Conservation (phyloP, 2,113 vertebrate species). For the Sisor rabdophorus region DNA sequence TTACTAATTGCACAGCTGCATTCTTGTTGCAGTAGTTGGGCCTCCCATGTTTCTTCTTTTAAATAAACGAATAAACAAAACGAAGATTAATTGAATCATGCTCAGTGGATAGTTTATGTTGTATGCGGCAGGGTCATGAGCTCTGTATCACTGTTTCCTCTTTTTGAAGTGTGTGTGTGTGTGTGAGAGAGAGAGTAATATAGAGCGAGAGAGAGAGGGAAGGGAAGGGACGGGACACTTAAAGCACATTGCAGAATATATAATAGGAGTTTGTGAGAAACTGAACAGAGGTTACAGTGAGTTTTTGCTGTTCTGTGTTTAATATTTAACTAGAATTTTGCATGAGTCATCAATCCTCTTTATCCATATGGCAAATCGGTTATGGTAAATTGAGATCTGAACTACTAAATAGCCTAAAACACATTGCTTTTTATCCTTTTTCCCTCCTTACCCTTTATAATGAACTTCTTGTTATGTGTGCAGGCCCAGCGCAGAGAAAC, state of each 20-base stretch:
- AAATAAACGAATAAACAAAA: constrained; percentile 28
- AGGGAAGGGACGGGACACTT: too few species aligned
- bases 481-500: constrained; percentile 88
- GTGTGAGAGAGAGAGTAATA: not conserved
- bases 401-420: not conserved
- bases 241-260: too few species aligned
- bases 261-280: not conserved
- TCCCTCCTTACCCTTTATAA: not conserved
- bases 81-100: not conserved
- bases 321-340: not conserved
- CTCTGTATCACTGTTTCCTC: constrained; percentile 46
- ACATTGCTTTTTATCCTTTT: not conserved
- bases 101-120: constrained; percentile 44
- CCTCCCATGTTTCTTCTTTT: constrained; percentile 7
- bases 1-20: not conserved
- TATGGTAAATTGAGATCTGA: not conserved
- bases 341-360: too few species aligned
- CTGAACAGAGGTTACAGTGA: not conserved
- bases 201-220: too few species aligned
- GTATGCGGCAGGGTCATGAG: constrained; percentile 36
- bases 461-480: not conserved
- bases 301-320: not conserved
- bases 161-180: constrained; percentile 44
- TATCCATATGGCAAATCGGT: not conserved
- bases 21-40: constrained; percentile 20